These are phyloP conservation scores for Anthonomus grandis DNA, from an alignment of 1,140 invertebrate species.

Conservation along the genomic window DNA sequence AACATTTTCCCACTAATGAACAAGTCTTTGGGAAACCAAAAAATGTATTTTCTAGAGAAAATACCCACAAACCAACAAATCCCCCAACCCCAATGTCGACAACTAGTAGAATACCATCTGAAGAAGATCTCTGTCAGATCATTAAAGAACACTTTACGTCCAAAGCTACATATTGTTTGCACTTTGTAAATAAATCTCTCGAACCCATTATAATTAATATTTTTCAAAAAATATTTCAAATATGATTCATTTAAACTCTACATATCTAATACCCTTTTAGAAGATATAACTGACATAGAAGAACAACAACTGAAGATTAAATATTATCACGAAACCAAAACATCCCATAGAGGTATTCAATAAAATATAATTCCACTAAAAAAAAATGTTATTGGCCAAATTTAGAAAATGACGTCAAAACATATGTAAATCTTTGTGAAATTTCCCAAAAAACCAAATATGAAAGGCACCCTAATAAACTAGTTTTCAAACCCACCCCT, in stretches of 20 bases:
- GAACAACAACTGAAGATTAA: constrained; percentile 28
- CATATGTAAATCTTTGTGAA: constrained; percentile 34
- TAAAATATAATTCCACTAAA: constrained; percentile 36
- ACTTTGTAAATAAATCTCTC: constrained; percentile 4
- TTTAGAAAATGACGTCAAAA: constrained; percentile 37
- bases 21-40: too few relatives aligned
- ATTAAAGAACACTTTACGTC: too few relatives aligned
- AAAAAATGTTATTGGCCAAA: constrained; percentile 45
- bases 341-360: constrained; percentile 43
- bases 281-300: background rate
- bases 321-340: constrained; percentile 40
- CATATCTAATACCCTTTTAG: background rate
- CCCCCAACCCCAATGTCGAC: too few relatives aligned
- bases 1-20: too few relatives aligned
- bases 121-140: too few relatives aligned
- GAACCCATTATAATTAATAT: background rate
- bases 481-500: constrained; percentile 33
- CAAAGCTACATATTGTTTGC: constrained; percentile 12
- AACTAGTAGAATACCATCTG: too few relatives aligned
- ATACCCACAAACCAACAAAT: too few relatives aligned
- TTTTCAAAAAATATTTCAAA: constrained; percentile 15
- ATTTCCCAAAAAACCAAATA: constrained; percentile 39
- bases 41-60: too few relatives aligned
- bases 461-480: constrained; percentile 37
- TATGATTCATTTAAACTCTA: constrained; percentile 3